Conservation (phyloP, 2,797 vertebrate genomes). For the Protonibea diacanthus region DNA sequence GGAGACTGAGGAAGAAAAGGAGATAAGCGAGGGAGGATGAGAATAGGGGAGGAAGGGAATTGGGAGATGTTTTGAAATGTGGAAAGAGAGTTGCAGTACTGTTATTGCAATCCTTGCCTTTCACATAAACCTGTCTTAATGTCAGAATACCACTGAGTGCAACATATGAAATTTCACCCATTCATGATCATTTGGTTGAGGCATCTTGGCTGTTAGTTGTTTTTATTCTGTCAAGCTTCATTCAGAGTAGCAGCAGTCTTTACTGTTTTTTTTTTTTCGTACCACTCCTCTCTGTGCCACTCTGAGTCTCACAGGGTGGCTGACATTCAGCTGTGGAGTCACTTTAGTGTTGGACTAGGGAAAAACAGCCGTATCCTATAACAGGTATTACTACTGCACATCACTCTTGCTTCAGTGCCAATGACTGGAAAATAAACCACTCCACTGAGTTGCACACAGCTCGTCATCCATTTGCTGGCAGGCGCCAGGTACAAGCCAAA, state of each 20-base stretch:
- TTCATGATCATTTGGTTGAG: conserved; percentile 49
- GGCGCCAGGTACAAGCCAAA: conserved; percentile 9
- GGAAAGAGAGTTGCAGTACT: conserved; percentile 50
- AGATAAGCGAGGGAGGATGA: conserved; percentile 53
- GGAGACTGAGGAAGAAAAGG: conserved; percentile 48
- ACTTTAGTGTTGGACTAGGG: conserved; percentile 46
- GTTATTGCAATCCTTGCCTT: conserved; percentile 46
- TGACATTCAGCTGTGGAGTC: conserved; percentile 55
- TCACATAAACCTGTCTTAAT: conserved; percentile 60
- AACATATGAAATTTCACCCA: conserved; percentile 36
- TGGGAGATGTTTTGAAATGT: conserved; percentile 54
- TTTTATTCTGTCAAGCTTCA: conserved; percentile 54
- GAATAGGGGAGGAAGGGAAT: conserved; percentile 59
- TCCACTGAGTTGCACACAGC: conserved; percentile 23
- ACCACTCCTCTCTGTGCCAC: conserved; percentile 33
- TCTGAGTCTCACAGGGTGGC: conserved; percentile 40
- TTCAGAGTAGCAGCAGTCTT: conserved; percentile 23
- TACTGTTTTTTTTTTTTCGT: conserved; percentile 11
- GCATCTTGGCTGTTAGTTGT: conserved; percentile 35
- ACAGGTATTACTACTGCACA: conserved; percentile 58
- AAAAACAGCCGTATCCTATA: conserved; percentile 45
- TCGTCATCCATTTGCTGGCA: conserved; percentile 44
- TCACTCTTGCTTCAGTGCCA: conserved; percentile 62
- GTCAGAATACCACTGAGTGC: conserved; percentile 53
- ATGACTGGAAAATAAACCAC: conserved; percentile 61